phyloP scores from a whole-genome alignment of 2,888 invertebrate species.

The Nomada lathburiana region DNA sequence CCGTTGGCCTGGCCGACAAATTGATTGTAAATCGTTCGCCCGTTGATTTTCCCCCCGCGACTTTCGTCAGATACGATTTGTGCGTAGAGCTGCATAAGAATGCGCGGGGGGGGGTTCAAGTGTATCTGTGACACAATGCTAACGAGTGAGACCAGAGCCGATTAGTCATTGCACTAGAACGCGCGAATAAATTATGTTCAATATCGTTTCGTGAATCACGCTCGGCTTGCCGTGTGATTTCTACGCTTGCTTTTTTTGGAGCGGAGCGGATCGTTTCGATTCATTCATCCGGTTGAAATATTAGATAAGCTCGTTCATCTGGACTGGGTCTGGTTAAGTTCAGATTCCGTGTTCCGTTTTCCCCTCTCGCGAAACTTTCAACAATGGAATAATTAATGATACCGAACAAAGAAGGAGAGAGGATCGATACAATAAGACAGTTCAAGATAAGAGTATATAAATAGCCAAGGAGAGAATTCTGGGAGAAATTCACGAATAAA shows the following conservation, averaged over 20 bases:
- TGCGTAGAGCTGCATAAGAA: conserved; percentile 23
- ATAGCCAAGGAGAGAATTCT: no score
- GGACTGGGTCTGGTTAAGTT: not conserved
- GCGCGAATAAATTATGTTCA: conserved; percentile 54
- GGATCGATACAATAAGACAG: no score
- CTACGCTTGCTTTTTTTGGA: not conserved
- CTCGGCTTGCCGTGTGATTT: conserved; percentile 11
- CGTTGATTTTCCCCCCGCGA: not conserved
- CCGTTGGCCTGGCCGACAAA: conserved; percentile 3
- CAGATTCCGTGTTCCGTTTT: conserved; percentile 14
- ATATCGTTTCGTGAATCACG: conserved; percentile 48
- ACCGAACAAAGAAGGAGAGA: no score
- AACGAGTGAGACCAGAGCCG: conserved; percentile 14
- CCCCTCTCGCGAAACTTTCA: conserved; percentile 1
- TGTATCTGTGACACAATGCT: conserved; percentile 44
- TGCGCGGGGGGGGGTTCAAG: conserved; percentile 45
- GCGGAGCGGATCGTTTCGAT: not conserved
- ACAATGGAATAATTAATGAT: no score
- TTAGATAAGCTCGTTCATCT: conserved; percentile 2
- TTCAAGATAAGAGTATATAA: no score
- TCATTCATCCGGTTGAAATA: conserved; percentile 22
- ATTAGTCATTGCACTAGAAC: conserved; percentile 58
- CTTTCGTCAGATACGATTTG: conserved; percentile 32
- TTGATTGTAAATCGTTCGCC: not conserved
- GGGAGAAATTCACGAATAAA: no score